Conservation (phyloP, 1,140 invertebrate genomes). For the Chionoecetes opilio region DNA sequence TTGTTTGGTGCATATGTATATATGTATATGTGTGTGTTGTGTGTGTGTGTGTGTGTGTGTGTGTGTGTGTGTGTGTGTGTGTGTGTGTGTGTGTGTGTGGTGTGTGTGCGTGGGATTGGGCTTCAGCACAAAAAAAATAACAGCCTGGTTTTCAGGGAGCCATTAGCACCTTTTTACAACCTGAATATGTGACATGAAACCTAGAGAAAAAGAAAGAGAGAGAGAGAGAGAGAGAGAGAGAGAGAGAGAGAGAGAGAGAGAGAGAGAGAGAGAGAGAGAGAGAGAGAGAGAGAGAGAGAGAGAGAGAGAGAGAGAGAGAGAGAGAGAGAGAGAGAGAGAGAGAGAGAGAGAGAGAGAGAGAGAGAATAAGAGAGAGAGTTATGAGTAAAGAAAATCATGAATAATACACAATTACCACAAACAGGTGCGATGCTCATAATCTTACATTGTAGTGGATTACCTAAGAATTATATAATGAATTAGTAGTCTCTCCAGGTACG, state of each 20-base stretch:
- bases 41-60: conserved; percentile 65
- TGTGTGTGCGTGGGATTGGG: background rate
- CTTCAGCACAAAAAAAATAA: background rate
- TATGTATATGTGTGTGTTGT: conserved; percentile 46
- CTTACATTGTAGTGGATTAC: too few species aligned
- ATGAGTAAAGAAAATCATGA: conserved; percentile 5
- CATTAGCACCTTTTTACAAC: background rate
- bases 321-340: background rate
- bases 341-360: conserved; percentile 61
- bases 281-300: conserved; percentile 2
- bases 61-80: conserved; percentile 33
- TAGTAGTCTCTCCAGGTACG: too few species aligned
- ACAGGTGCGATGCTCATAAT: too few species aligned
- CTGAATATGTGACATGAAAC: too few species aligned
- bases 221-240: conserved; percentile 65
- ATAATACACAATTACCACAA: background rate
- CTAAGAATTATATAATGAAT: too few species aligned
- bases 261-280: conserved; percentile 39
- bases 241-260: conserved; percentile 63
- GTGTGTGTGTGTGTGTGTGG: background rate
- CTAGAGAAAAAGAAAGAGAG: conserved; percentile 53
- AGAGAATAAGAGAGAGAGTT: conserved; percentile 61
- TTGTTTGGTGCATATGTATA: conserved; percentile 11
- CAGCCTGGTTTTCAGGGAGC: background rate
- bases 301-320: background rate